Evolutionary conservation across 2,888 invertebrate species (phyloP).

Genomic region (Melipona bicolor): DNA sequence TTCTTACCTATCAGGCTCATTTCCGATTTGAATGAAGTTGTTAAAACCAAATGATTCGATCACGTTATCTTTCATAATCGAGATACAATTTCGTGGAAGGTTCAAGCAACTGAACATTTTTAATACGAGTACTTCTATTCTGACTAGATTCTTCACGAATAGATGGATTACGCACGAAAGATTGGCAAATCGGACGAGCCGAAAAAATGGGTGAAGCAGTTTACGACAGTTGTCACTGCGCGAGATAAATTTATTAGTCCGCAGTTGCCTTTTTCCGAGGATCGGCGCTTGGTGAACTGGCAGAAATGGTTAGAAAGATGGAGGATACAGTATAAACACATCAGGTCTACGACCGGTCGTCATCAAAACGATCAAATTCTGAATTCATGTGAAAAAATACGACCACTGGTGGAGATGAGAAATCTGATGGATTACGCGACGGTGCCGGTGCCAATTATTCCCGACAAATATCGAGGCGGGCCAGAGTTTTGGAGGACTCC

Average conservation of each 20-base stretch:
- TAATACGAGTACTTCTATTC: not conserved
- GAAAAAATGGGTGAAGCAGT: slow-evolving; percentile 35
- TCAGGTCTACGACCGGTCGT: slow-evolving; percentile 57
- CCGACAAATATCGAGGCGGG: slow-evolving; percentile 76
- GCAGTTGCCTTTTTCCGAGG: slow-evolving; percentile 57
- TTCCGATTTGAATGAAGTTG: not conserved
- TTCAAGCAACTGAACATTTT: not conserved
- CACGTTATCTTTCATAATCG: not conserved
- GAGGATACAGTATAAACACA: slow-evolving; percentile 54
- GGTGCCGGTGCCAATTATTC: slow-evolving; percentile 60
- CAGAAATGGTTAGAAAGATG: slow-evolving; percentile 72
- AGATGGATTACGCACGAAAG: slow-evolving; percentile 74
- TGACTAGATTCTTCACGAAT: not conserved
- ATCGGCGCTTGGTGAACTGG: slow-evolving; percentile 75
- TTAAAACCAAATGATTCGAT: not conserved
- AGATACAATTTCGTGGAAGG: not conserved
- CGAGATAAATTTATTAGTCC: slow-evolving; percentile 30
- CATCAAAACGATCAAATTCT: slow-evolving; percentile 64
- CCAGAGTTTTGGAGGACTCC: slow-evolving; percentile 74
- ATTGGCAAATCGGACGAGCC: slow-evolving; percentile 66
- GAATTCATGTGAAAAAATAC: slow-evolving; percentile 70
- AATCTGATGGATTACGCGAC: slow-evolving; percentile 82
- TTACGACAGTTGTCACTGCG: not conserved
- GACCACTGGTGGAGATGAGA: slow-evolving; percentile 67
- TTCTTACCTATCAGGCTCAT: slow-evolving; percentile 19